phyloP scores from a whole-genome alignment of 2,797 vertebrate species.

The Mareca penelope region DNA sequence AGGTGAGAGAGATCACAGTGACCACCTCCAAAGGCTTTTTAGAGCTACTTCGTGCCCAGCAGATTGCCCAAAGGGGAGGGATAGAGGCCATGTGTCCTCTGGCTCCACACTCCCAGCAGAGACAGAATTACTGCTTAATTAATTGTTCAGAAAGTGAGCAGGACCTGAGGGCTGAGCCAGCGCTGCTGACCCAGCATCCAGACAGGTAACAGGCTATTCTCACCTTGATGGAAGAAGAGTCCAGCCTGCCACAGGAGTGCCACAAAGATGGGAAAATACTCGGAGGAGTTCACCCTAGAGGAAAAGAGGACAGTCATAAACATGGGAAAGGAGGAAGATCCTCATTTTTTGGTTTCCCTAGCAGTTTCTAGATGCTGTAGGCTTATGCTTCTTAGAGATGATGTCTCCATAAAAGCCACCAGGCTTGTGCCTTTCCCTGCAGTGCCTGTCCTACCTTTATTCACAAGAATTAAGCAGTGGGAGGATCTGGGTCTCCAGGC shows the following conservation, averaged over 20 bases:
- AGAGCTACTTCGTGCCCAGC: background rate
- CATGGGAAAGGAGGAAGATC: background rate
- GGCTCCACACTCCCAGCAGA: background rate
- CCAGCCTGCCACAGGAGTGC: slow-evolving; percentile 87
- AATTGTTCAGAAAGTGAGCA: background rate
- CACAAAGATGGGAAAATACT: slow-evolving; percentile 93
- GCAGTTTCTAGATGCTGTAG: too few relatives aligned
- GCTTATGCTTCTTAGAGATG: background rate
- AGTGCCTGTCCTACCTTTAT: background rate
- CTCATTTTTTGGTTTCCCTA: too few relatives aligned
- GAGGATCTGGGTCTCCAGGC: background rate
- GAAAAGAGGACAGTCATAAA: background rate
- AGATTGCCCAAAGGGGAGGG: background rate
- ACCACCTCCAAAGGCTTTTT: background rate
- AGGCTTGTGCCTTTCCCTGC: background rate
- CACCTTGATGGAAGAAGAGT: slow-evolving; percentile 90
- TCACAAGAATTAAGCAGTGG: background rate
- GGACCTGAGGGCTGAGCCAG: background rate
- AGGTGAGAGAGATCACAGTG: background rate
- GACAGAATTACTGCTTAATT: background rate
- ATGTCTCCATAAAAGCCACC: background rate
- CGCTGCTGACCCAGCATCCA: background rate
- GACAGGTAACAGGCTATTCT: background rate
- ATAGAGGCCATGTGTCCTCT: background rate
- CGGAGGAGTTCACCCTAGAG: slow-evolving; percentile 87